A percentile compares a stretch with the other conserved stretches of the same genome.
Evolutionary conservation across 2,797 vertebrate genomes (phyloP).

Genomic region (Trachops cirrhosus): DNA sequence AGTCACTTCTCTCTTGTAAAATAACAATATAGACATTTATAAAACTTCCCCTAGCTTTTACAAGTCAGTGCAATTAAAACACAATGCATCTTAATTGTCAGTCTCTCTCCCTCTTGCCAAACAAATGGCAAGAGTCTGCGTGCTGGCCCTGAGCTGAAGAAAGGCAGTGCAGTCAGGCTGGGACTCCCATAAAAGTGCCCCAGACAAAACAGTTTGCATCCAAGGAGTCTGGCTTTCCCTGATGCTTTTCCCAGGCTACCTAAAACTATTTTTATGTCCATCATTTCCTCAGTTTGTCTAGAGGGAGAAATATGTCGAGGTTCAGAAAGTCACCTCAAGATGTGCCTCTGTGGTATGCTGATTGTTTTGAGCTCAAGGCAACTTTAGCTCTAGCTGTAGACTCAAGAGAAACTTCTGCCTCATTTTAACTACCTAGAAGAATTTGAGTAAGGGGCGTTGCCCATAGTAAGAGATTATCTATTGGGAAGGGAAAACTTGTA

Average conservation of each 20-base stretch:
- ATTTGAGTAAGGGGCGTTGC: background rate
- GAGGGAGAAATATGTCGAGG: background rate
- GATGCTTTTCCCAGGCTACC: background rate
- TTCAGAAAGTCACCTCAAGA: background rate
- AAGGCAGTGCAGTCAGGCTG: background rate
- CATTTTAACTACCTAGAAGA: background rate
- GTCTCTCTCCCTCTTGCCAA: background rate
- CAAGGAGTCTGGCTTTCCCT: background rate
- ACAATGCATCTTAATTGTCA: conserved; percentile 24
- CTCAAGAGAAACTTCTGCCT: background rate
- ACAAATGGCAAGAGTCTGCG: background rate
- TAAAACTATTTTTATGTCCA: background rate
- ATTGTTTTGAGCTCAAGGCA: background rate
- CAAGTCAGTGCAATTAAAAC: conserved; percentile 8
- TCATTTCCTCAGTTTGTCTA: background rate
- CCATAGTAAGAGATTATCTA: background rate
- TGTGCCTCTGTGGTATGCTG: background rate
- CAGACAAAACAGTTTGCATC: background rate
- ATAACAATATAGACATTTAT: background rate
- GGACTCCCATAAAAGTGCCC: background rate
- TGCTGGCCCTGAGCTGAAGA: background rate
- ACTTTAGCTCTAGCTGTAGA: background rate
- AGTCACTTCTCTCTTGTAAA: background rate
- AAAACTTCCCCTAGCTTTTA: background rate
- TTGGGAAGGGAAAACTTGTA: background rate